Evolutionary conservation across 2,888 invertebrate species (phyloP), one percentile per base, ranked within the genome.

Genomic region (Caenorhabditis uteleia): DNA sequence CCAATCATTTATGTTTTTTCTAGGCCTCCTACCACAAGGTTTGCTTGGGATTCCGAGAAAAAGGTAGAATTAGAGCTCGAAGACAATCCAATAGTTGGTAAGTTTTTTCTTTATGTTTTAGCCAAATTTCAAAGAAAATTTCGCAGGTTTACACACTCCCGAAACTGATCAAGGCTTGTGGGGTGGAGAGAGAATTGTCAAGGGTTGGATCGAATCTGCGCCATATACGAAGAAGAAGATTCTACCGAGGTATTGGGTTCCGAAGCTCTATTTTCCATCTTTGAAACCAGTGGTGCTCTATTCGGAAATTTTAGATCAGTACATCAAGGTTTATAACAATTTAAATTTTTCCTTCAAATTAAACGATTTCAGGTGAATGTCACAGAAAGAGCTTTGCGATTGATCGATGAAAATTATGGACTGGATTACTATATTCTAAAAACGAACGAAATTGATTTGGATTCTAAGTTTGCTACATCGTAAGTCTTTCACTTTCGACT

Each of bases 171-270:
- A 89, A 40, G 95, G 95, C 29, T 87, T 98, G 69, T 97, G 95
- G 95, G 97, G 95, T 67, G 97, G 97, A 8, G 98, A 98, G 86
- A 92, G 90, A 29, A 88, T 97, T 0, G 86, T 98, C 21, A 90
- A 92, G 87, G 97, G 94, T 45, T 91, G 90, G 81, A 61, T 68
- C 14, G 79, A 81, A 48, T 76, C 77, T 14, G 53, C 60, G 0
- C 78, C 80, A 7, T 78, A 73, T 46, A 76, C 74, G 4, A 77
- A 75, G 43, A 82, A 82, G 66, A 82, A 82, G 67, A 70, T 81
- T 48, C 53, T 81, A n/a, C 78, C 78, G 5, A 66, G 72, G 46
- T 53, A 70, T 48, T 80, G 92, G 78, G 88, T 90, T 0, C 91
- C 93, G 0, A 89, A 89, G 79, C 91, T 91, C 83, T 97, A 93